Conservation (phyloP, 2,113 vertebrate genomes). For the Ellobius talpinus region DNA sequence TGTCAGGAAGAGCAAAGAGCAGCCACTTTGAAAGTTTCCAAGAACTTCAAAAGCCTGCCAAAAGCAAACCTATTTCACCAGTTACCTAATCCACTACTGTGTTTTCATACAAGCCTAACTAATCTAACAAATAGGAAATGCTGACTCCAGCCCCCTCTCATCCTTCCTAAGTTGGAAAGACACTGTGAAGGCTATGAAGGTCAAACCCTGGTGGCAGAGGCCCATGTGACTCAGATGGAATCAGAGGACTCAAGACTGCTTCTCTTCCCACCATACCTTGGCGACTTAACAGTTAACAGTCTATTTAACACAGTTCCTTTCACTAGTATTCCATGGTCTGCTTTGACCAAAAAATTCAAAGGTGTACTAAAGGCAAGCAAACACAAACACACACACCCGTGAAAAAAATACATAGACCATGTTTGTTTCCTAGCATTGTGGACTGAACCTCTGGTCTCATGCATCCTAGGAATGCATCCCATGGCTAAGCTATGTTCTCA, state of each 20-base stretch:
- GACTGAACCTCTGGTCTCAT: background rate
- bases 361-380: too few relatives aligned
- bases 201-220: too few relatives aligned
- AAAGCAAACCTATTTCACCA: background rate
- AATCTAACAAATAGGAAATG: background rate
- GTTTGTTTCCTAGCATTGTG: background rate
- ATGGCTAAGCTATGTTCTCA: background rate
- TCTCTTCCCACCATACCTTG: too few relatives aligned
- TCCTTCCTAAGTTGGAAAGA: too few relatives aligned
- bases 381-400: too few relatives aligned
- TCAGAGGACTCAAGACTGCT: too few relatives aligned
- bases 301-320: too few relatives aligned
- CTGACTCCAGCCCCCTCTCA: background rate
- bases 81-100: background rate
- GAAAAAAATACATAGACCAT: background rate
- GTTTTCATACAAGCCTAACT: background rate
- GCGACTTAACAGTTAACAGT: too few relatives aligned
- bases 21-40: background rate
- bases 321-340: too few relatives aligned
- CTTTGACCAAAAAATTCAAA: too few relatives aligned
- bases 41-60: background rate
- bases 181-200: too few relatives aligned
- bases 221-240: too few relatives aligned
- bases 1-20: background rate
- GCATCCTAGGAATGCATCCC: background rate